Percentiles rank a stretch among this genome's conserved stretches.
These are phyloP conservation scores for Trichogramma evanescens DNA, from an alignment of 2,888 invertebrate genomes.

Conservation along the genomic window DNA sequence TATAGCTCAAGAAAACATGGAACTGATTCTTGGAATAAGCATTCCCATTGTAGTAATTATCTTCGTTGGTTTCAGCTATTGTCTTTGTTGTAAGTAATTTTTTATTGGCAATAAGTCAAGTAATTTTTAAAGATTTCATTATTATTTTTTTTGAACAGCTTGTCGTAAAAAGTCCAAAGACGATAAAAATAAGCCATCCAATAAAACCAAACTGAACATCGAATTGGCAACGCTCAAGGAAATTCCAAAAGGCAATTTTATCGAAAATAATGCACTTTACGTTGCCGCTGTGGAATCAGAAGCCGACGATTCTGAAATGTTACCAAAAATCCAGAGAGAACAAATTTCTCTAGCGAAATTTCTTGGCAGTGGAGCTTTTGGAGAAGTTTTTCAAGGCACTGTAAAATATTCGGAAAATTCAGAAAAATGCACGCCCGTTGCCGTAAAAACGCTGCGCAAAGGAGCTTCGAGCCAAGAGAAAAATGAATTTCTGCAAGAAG, in stretches of 20 bases:
- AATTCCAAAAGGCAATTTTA: conserved; percentile 67
- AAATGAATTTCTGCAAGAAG: conserved; percentile 91
- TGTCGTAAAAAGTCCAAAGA: conserved; percentile 60
- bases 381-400: conserved; percentile 91
- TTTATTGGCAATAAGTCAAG: not conserved
- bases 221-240: conserved; percentile 82
- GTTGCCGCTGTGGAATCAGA: conserved; percentile 60
- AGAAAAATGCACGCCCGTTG: conserved; percentile 63
- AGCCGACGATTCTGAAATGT: conserved; percentile 62
- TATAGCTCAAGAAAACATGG: conserved; percentile 51
- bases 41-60: conserved; percentile 50
- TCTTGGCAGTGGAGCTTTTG: conserved; percentile 93
- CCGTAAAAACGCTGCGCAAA: conserved; percentile 89
- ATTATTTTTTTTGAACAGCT: conserved; percentile 36
- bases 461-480: conserved; percentile 86
- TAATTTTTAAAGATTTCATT: not conserved
- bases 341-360: conserved; percentile 83
- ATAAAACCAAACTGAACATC: conserved; percentile 62
- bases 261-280: conserved; percentile 82
- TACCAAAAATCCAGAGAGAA: conserved; percentile 80
- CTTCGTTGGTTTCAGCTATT: conserved; percentile 44
- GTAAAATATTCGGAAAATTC: conserved; percentile 62
- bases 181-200: conserved; percentile 62
- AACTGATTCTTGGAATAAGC: conserved; percentile 59
- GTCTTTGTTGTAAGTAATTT: conserved; percentile 50